Base-by-base conservation (phyloP, 2,797 vertebrate genomes). In the Molossus alvarezi region DNA sequence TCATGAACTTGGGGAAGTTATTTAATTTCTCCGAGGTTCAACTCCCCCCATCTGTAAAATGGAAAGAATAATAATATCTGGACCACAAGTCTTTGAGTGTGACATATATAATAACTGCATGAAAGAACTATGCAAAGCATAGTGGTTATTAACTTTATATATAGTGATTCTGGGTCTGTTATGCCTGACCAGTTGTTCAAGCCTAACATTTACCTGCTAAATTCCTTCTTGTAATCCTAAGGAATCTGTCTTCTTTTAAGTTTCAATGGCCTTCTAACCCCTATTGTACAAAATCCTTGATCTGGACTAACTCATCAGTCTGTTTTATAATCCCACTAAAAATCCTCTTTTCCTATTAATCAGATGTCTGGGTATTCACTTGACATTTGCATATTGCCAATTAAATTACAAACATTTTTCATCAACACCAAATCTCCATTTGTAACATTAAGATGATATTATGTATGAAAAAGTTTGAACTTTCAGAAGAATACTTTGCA, bases 401-500 rank as follows among this genome's bases (percentile, higher is more conserved):
- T 79, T 72, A 93, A 57, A 15, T 58, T 93, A 75, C 45, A 81
- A 51, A 13, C 58, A 72, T 41, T 84, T 92, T 69, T 60, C 12
- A 57, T 79, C 11, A 57, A 72, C 1, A 55, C 41, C 27, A 71
- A 62, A 51, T 73, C 18, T 75, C 37, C 15, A 51, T 53, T 67
- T 67, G 13, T 69, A 79, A 67, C 18, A 88, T 3, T 45, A 58
- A 90, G 25, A 57, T n/a, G 21, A 48, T 64, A 69, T n/a, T 88
- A 62, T 48, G 0, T 17, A 69, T 86, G 51, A 71, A 62, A 73
- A 69, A n/a, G 4, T 58, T 72, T 83, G 6, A 55, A 67, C 23
- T 88, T 53, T 88, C 14, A 85, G 81, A 85, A 87, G 41, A 41
- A 80, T 73, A 57, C 27, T 77, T 93, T 88, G n/a, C 21, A 85